Evolutionary conservation across 2,113 vertebrate genomes (phyloP), one percentile per base, ranked within the genome.

Genomic region (Coregonus clupeaformis): DNA sequence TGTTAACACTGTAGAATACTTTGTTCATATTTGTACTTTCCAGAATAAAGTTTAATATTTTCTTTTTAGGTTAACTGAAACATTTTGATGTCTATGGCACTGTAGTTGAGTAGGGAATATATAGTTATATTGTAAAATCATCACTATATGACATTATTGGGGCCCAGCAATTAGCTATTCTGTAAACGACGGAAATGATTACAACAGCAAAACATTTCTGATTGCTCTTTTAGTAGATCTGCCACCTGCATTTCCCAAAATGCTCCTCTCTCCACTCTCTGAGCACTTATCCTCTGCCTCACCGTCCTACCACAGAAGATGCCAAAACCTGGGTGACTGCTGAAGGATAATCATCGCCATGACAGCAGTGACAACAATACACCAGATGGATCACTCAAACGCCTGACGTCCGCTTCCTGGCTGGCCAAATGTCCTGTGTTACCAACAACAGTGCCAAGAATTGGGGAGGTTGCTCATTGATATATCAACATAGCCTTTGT

Each of bases 311-410:
- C 49, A 52, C 49, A 18, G 49, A 14, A 52, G 49, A 52, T 18
- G 16, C 49, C 49, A n/a, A 16, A 60, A 60, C 20, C 57, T 60
- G 57, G 16, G 24, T 60, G 57, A 60, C n/a, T n/a, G 57, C 18
- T 60, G 49, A 52, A 60, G 57, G 57, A n/a, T 60, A 60, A 60
- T 60, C 57, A 60, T 22, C n/a, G n/a, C n/a, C n/a, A 60, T 60
- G 57, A 60, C 20, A 60, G 49, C 57, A 60, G n/a, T 60, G 20
- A 60, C 57, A 60, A 60, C 57, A 60, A 60, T 60, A 11, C 57
- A 60, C n/a, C 57, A 60, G 57, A 60, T 60, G 57, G 57, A 60
- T 22, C 16, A n/a, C n/a, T 60, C 20, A 22, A 60, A 60, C 57
- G n/a, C n/a, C 57, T 60, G 20, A 22, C 57, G 57, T 60, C 18